Conservation (phyloP, 2,113 vertebrate species). For the Melozone crissalis region DNA sequence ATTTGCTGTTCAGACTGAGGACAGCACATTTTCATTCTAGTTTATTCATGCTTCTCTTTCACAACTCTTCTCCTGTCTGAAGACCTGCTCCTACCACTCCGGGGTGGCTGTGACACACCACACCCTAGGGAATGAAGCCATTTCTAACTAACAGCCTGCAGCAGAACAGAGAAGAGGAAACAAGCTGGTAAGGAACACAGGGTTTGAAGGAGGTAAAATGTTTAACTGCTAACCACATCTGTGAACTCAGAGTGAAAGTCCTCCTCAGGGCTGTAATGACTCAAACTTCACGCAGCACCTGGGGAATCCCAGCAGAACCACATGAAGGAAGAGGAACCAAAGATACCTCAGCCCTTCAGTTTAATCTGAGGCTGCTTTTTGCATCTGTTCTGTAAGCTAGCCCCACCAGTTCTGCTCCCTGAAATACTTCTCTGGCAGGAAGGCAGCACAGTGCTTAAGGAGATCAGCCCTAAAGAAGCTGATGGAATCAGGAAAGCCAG, state of each 20-base stretch:
- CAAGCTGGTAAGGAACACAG: not conserved
- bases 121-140: not conserved
- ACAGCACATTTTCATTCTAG: not conserved
- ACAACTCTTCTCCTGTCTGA: not conserved
- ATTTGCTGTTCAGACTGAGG: not conserved
- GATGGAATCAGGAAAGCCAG: not conserved
- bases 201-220: not conserved
- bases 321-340: constrained; percentile 27
- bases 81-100: not conserved
- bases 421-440: constrained; percentile 11
- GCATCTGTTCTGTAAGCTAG: not conserved
- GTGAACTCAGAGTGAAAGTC: constrained; percentile 34
- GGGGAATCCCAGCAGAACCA: constrained; percentile 53
- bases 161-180: constrained; percentile 21
- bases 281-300: not conserved
- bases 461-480: not conserved
- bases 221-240: constrained; percentile 40
- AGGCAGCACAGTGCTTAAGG: not conserved
- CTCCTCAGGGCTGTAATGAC: constrained; percentile 1
- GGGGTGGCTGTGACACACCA: not conserved
- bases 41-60: not conserved
- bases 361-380: not conserved
- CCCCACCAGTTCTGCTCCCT: constrained; percentile 10
- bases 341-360: not conserved
- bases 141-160: not conserved